Percentiles rank a stretch among this genome's conserved stretches.
Evolutionary conservation across 1,140 invertebrate genomes (phyloP).

Genomic region (Magallana gigas): DNA sequence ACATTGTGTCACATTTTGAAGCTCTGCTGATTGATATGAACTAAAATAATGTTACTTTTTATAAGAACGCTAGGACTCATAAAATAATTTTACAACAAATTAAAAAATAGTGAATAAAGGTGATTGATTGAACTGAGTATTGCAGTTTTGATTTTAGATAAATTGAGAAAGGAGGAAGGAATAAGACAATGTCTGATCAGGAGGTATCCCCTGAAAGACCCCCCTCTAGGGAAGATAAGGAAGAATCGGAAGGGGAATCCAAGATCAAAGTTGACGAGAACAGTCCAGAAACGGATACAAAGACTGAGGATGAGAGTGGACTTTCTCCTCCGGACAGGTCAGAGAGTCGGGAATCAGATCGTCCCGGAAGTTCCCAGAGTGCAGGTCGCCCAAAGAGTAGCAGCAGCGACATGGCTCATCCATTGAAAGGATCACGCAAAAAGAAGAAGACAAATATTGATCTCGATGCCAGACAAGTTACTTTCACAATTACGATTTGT

Average conservation of each 20-base stretch:
- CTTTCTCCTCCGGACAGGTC: slow-evolving; percentile 38
- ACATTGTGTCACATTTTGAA: too few relatives aligned
- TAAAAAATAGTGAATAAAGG: too few relatives aligned
- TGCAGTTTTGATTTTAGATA: too few relatives aligned
- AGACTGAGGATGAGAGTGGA: slow-evolving; percentile 6
- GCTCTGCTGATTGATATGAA: too few relatives aligned
- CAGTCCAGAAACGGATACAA: slow-evolving; percentile 37
- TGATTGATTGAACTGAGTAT: too few relatives aligned
- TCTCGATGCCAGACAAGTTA: slow-evolving; percentile 63
- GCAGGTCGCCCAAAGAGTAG: slow-evolving; percentile 50
- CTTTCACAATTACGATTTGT: slow-evolving; percentile 67
- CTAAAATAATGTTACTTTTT: too few relatives aligned
- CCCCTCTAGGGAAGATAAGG: background rate
- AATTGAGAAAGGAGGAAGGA: background rate
- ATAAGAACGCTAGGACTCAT: too few relatives aligned
- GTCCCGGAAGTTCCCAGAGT: slow-evolving; percentile 52
- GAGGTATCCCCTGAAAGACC: background rate
- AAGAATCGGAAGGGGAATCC: slow-evolving; percentile 39
- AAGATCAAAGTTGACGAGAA: slow-evolving; percentile 51
- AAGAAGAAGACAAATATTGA: slow-evolving; percentile 43
- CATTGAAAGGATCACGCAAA: slow-evolving; percentile 5
- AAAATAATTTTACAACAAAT: too few relatives aligned
- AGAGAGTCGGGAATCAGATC: slow-evolving; percentile 22
- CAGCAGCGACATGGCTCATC: background rate
- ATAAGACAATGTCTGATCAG: background rate